These are phyloP conservation scores for Chaetogeoica ovagalla DNA, from an alignment of 2,888 invertebrate genomes.

Conservation along the genomic window DNA sequence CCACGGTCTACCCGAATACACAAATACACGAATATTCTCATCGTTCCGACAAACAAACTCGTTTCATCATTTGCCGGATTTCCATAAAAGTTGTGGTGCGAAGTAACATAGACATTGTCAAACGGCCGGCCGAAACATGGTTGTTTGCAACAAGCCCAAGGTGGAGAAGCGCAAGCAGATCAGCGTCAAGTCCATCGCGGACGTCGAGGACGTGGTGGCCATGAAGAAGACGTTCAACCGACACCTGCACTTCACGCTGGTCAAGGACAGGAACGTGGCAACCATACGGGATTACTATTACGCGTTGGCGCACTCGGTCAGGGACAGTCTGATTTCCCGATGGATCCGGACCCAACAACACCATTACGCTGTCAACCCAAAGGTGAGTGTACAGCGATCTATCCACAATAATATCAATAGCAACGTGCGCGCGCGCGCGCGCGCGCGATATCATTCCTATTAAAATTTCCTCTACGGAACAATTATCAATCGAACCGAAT, in stretches of 20 bases:
- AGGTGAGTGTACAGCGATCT: slow-evolving; percentile 69
- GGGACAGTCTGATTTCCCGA: slow-evolving; percentile 95
- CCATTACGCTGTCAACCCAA: slow-evolving; percentile 98
- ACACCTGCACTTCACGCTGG: slow-evolving; percentile 97
- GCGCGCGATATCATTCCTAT: too few relatives aligned
- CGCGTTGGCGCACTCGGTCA: slow-evolving; percentile 95
- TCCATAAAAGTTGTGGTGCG: too few relatives aligned
- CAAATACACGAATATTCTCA: too few relatives aligned
- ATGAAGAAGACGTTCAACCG: slow-evolving; percentile 98
- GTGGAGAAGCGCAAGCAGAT: slow-evolving; percentile 93
- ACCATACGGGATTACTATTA: slow-evolving; percentile 97
- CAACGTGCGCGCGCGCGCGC: too few relatives aligned
- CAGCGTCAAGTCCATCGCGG: slow-evolving; percentile 94
- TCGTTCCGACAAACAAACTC: too few relatives aligned
- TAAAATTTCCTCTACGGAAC: too few relatives aligned
- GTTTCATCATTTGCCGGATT: too few relatives aligned
- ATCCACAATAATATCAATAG: neutral
- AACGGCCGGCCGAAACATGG: slow-evolving; percentile 9
- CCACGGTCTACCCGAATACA: too few relatives aligned
- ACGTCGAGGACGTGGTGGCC: slow-evolving; percentile 93
- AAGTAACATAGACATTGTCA: too few relatives aligned
- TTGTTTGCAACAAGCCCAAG: slow-evolving; percentile 11
- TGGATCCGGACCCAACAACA: slow-evolving; percentile 99
- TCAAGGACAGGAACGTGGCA: slow-evolving; percentile 98
- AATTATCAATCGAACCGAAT: too few relatives aligned